Evolutionary conservation across 1,140 invertebrate genomes (phyloP), one percentile per base, ranked within the genome.

Genomic region (Atta texana): DNA sequence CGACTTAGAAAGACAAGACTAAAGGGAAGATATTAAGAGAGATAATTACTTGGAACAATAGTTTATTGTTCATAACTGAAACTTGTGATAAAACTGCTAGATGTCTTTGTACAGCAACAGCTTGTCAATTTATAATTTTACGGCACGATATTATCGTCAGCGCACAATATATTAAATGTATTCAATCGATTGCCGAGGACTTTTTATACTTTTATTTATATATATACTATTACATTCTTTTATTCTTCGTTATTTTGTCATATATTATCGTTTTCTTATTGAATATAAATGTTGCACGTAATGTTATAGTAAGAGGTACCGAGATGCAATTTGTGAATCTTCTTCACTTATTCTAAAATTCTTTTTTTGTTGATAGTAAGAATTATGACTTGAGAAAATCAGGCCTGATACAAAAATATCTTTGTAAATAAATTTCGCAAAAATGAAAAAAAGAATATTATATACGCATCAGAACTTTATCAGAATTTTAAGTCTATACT

Each of bases 31-130:
- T 21, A 44, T 57, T 51, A 59, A 57, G 10, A 28, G n/a, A 57
- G n/a, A 14, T 31, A 18, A 16, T 28, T 10, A 57, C 10, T 49
- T 82, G 34, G 69, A 59, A 84, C 69, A 84, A 84, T 61, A 63
- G 18, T 84, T 84, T 84, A 84, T 84, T 84, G 80, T 84, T 84
- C 80, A 34, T 49, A 74, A 57, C 57, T 75, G 69, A 84, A 74
- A 84, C 55, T 84, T 75, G 28, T 84, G 80, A 57, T 69, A 75
- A 84, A 63, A 63, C 28, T 75, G 80, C 69, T 84, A 75, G 59
- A 61, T 84, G 18, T 31, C n/a, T 74, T 74, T 84, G 80, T 75
- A 84, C 80, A 75, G 55, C 72, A 75, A 84, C 55, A 74, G 69
- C 57, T 61, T 75, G 55, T 74, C 80, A 63, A 5, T 69, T 68